Evolutionary conservation across 64 coral and sea anemone genomes (phyloP), one percentile per base, ranked within the genome.

Genomic region (Exaiptasia diaphana): DNA sequence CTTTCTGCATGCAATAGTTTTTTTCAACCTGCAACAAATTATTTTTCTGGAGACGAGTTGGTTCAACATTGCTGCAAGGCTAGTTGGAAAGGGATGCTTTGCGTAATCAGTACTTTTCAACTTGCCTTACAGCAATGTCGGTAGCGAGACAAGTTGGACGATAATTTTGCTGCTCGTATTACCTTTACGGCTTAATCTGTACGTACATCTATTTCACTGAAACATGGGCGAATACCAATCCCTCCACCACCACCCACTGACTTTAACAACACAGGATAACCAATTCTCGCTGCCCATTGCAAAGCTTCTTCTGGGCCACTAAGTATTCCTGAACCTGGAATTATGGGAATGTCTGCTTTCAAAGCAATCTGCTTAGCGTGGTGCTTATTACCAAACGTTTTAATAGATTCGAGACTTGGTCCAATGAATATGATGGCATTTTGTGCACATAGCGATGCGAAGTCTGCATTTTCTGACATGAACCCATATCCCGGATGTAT

Each of bases 241-340:
- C 85, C 85, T 1, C 85, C 85, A 5, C 85, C 85, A 26, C 85
- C 85, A 10, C 52, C 42, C 27, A 69, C 41, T 38, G 41, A 7
- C 50, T 88, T 88, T 0, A 88, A 38, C 31, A 88, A 2, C 13
- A 88, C 75, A 17, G 85, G 74, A n/a, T n/a, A n/a, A 40, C 85
- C 85, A 71, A 79, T 69, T 4, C 2, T 4, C 33, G 29, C 11
- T 2, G 62, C 60, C 34, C 31, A 53, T 22, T 23, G 18, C 44
- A 70, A 18, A 21, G 85, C 75, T 39, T 88, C 85, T 38, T 69
- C 33, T 0, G 70, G 49, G 49, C 49, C n/a, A n/a, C 10, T 52
- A 10, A n/a, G 49, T 52, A 32, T 20, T 32, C 42, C 27, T 41
- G 23, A 41, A 10, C 69, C 69, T 4, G 69, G 36, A 1, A 73